Conservation (phyloP, 2,797 vertebrate genomes). For the Dromococcyx pavoninus region DNA sequence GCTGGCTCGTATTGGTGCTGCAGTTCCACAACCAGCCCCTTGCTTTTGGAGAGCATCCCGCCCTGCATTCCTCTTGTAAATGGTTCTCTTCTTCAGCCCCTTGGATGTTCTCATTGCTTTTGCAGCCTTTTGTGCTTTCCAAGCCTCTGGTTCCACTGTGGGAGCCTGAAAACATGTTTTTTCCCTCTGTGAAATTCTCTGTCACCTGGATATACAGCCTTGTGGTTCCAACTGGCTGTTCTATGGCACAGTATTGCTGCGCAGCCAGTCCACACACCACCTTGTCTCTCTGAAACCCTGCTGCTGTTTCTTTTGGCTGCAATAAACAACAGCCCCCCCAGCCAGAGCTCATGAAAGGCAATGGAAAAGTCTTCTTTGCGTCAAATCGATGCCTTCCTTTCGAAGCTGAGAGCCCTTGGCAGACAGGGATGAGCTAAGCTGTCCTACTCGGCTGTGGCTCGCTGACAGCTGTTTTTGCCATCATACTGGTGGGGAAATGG, state of each 20-base stretch:
- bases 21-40: background rate
- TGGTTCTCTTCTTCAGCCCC: background rate
- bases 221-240: slow-evolving; percentile 22
- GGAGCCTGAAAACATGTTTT: background rate
- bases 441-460: background rate
- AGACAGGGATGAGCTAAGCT: background rate
- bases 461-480: background rate
- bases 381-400: background rate
- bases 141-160: background rate
- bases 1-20: accelerated
- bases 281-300: background rate
- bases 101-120: background rate
- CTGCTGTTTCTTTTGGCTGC: slow-evolving; percentile 48
- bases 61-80: background rate
- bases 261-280: background rate
- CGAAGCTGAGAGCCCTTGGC: slow-evolving; percentile 21
- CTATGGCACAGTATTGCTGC: background rate
- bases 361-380: slow-evolving; percentile 38
- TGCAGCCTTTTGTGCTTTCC: background rate
- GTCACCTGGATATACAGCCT: background rate
- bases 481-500: background rate
- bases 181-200: background rate
- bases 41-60: background rate
- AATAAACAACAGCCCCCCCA: background rate
- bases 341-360: background rate